Conservation (phyloP, 2,888 invertebrate species). For the Acanthoscelides obtectus region DNA sequence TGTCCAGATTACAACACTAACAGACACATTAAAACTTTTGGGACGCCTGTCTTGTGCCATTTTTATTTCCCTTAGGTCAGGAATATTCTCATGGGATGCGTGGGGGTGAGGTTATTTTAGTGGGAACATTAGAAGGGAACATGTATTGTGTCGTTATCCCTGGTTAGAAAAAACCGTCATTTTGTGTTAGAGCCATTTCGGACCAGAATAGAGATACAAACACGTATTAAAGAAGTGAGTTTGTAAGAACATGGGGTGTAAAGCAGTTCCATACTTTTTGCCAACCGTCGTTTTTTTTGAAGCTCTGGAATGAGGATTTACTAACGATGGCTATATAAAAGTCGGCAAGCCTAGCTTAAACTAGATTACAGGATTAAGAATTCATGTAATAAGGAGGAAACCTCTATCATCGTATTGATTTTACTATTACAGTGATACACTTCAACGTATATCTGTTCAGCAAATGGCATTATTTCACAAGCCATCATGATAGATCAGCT, state of each 20-base stretch:
- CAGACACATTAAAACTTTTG: background rate
- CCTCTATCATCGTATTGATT: background rate
- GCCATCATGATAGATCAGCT: background rate
- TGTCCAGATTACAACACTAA: too few relatives aligned
- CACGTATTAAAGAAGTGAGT: too few relatives aligned
- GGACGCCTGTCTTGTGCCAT: background rate
- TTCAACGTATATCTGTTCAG: background rate
- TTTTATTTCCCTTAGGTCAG: background rate
- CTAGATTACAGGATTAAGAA: too few relatives aligned
- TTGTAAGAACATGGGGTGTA: too few relatives aligned
- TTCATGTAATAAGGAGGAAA: too few relatives aligned
- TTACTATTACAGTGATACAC: background rate
- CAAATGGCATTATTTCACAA: background rate
- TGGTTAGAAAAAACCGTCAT: background rate
- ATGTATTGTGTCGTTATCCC: background rate
- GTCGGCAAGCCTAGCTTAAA: too few relatives aligned
- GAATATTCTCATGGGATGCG: background rate
- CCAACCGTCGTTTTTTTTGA: too few relatives aligned
- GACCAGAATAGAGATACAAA: background rate
- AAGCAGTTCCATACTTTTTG: too few relatives aligned
- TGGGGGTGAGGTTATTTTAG: background rate
- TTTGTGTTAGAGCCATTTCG: background rate
- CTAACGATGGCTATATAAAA: too few relatives aligned
- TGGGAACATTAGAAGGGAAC: background rate
- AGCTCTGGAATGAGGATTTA: too few relatives aligned